Evolutionary conservation across 2,113 vertebrate genomes (phyloP), one percentile per base, ranked within the genome.

Genomic region (Thinocorus orbignyianus): DNA sequence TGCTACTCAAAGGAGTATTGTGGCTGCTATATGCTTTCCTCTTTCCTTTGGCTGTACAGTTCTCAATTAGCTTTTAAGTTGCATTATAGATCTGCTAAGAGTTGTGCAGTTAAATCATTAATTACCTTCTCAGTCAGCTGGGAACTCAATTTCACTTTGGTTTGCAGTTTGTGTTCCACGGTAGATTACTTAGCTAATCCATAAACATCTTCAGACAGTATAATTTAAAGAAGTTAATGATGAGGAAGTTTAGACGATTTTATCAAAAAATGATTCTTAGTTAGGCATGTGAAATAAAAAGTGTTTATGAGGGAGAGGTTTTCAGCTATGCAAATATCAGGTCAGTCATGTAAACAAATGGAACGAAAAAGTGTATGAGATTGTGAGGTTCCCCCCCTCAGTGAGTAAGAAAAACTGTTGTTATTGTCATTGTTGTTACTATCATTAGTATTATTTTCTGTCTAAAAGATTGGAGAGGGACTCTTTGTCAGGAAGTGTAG

Each of bases 71-170:
- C 97, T 97, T 97, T 97, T 97, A 97, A 97, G 97, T 96, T 94
- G 55, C 94, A 95, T 94, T 97, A 97, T 97, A 97, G 97, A 97
- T 97, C 96, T 89, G 69, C 95, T 96, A 97, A 91, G 93, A 96
- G 97, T 97, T 97, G 97, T 91, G 95, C 93, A 96, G 96, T 97
- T 97, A 97, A 97, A 97, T 97, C 97, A 97, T 97, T 97, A 97
- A 97, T 97, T 97, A 96, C 97, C 83, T 95, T 97, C 90, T 42
- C 88, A 94, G 95, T 97, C 97, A 91, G 70, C 9, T 96, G 97
- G 97, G 97, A 97, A 96, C 96, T 94, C 96, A 96, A 79, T 97
- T 97, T 97, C 94, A 96, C 96, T 97, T 97, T 93, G 85, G 95
- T 96, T 96, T 97, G 97, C 97, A 97, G 95, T 95, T 97, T 97